Base-by-base conservation (phyloP, 2,888 invertebrate genomes). In the Entomobrya proxima region DNA sequence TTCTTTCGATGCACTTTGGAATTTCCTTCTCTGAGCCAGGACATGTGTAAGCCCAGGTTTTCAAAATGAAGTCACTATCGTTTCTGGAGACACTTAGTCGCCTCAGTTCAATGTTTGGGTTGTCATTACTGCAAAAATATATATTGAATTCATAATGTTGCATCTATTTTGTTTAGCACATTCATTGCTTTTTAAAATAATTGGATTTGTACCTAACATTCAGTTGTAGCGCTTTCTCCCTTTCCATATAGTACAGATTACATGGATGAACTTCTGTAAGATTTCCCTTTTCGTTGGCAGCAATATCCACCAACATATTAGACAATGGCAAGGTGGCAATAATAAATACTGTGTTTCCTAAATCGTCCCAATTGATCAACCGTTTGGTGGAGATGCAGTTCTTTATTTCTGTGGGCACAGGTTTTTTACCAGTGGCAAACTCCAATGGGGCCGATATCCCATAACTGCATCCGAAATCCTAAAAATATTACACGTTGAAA, bases 261-360 rank as follows among this genome's bases (percentile, higher is more conserved):
- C 69, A 61, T 0, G 87, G 87, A 83, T 87, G 87, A 44, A 86
- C 50, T 44, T 82, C 82, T 11, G 78, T 78, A 0, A 67, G 21
- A 40, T 79, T 74, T 44, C 85, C 85, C 69, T 75, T 85, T 6
- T 55, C 27, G 18, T 83, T 75, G 4, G 37, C 75, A 52, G 55
- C 55, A 18, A 83, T 58, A 3, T 85, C 75, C 9, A 52, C 55
- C 11, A 87, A 75, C 50, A 87, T 78, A 27, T 35, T n/a, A 1
- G 81, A 37, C 11, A 86, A 18, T 32, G 64, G 55, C 44, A 21
- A 32, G 27, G 81, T 30, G 15, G 64, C 13, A 3, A 64, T 2
- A 11, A 72, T 37, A n/a, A 80, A 37, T 2, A 79, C 40, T 18
- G 35, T 21, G 5, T 58, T 32, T 1, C 27, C 55, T 7, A 37